These are phyloP conservation scores for Solenodon paradoxus DNA, from an alignment of 2,113 vertebrate species.

Conservation along the genomic window DNA sequence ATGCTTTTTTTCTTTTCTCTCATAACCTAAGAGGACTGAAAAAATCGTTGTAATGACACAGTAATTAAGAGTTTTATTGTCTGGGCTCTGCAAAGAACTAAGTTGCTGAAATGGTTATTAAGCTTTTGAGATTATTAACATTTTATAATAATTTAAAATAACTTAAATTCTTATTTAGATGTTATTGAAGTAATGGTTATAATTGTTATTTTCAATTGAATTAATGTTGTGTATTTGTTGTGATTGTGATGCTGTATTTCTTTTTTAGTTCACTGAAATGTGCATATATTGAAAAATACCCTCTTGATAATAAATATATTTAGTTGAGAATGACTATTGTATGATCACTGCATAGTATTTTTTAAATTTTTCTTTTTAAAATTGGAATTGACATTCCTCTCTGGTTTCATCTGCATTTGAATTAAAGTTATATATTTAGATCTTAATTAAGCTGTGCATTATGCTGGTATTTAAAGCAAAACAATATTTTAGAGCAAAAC, in stretches of 20 bases:
- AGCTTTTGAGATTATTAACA: not conserved
- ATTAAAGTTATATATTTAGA: not conserved
- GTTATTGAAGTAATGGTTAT: not conserved
- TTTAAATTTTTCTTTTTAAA: conserved; percentile 29
- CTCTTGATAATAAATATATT: not conserved
- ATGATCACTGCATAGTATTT: not conserved
- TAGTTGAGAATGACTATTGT: not conserved
- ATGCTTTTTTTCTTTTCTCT: not conserved
- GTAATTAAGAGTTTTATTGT: not conserved
- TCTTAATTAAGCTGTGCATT: not conserved
- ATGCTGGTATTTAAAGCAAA: not conserved
- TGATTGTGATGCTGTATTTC: not conserved
- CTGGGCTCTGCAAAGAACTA: not conserved
- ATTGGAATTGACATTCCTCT: not conserved
- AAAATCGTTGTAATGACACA: not conserved
- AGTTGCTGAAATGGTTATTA: not conserved
- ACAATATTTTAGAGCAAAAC: not conserved
- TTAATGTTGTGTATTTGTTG: not conserved
- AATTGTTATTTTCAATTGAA: not conserved
- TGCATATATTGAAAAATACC: not conserved
- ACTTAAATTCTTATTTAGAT: not conserved
- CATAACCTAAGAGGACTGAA: not conserved
- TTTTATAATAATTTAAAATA: not conserved
- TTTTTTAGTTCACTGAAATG: not conserved
- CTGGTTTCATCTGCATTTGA: not conserved